Base-by-base conservation (phyloP, 2,888 invertebrate species). In the Fragum sueziense region DNA sequence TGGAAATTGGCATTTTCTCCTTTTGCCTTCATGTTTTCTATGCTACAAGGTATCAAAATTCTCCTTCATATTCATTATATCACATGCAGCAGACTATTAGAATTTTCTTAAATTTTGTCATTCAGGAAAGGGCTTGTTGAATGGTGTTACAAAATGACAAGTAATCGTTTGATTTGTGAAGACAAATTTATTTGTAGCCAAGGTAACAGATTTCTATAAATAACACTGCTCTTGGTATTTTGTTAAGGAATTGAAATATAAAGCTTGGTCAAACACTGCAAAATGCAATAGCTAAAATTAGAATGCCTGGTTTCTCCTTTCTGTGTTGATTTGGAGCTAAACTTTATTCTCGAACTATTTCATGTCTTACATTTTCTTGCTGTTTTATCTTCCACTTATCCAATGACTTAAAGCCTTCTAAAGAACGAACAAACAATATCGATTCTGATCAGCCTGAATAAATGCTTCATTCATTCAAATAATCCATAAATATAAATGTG, bases 251-350 rank as follows among this genome's bases (percentile, higher is more conserved):
- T 52, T 52, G 65, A 41, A 52, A 34, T 62, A 71, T 57, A 62
- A 61, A 75, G 79, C 79, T 82, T 82, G 79, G 79, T 79, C 82
- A 77, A 82, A 71, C 82, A 79, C 79, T 51, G 75, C 77, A 77
- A 77, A 47, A 41, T 59, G 74, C 68, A 54, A 41, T 25, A 68
- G 74, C 74, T 59, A 41, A 33, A 52, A 54, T 54, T 70, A 70
- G 70, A 54, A 31, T 70, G 70, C 11, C 65, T 65, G 41, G 65
- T 65, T 65, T 29, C 1, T 6, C n/a, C 6, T 14, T 25, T 57
- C 61, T 61, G 61, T 33, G 33, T 33, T 61, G 29, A 27, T 14
- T 57, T 22, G 57, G 57, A 57, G n/a, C 17, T n/a, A n/a, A n/a
- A n/a, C n/a, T n/a, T n/a, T n/a, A n/a, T n/a, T n/a, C n/a, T n/a